Conservation (phyloP, 2,113 vertebrate species). For the Scalopus aquaticus region DNA sequence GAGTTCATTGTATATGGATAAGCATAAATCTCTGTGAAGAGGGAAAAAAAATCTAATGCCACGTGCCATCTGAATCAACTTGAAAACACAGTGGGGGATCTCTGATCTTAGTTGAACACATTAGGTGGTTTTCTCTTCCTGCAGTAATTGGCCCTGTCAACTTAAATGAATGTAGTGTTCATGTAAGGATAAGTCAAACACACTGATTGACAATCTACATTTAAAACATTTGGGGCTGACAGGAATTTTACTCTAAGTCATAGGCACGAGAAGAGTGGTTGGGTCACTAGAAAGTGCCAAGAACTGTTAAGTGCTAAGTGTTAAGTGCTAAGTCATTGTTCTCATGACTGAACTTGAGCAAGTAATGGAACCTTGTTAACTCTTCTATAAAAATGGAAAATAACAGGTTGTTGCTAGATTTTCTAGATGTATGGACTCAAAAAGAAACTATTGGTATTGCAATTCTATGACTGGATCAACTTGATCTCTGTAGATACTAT, state of each 20-base stretch:
- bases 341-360: neutral
- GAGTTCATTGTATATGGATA: neutral
- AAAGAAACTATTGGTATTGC: neutral
- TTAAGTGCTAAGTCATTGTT: no score
- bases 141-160: neutral
- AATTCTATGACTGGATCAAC: neutral
- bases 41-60: neutral
- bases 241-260: neutral
- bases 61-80: neutral
- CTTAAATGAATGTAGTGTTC: neutral
- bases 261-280: neutral
- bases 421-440: neutral
- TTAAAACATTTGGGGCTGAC: neutral
- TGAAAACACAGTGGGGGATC: conserved; percentile 12
- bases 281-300: neutral
- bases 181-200: neutral
- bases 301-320: no score
- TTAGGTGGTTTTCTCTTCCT: neutral
- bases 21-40: neutral
- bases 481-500: neutral
- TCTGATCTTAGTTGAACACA: neutral
- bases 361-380: neutral
- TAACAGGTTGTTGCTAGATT: neutral
- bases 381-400: neutral
- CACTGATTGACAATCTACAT: neutral